These are phyloP conservation scores for Andrena trimmerana DNA, from an alignment of 2,888 invertebrate genomes.

Conservation along the genomic window DNA sequence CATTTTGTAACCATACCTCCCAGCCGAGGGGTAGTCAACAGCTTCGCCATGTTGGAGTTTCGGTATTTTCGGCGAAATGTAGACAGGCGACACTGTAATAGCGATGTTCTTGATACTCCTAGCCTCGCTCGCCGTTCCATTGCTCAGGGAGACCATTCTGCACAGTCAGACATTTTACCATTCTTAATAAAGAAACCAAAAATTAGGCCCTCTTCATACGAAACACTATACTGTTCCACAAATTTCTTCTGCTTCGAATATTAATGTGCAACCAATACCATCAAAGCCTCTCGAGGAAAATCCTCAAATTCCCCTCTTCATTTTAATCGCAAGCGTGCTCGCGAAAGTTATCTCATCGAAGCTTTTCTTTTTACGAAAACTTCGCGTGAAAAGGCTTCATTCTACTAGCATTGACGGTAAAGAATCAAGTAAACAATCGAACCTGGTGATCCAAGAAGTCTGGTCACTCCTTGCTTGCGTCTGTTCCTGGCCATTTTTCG, in stretches of 20 bases:
- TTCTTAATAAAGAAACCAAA: not conserved
- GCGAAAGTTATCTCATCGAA: too few species aligned
- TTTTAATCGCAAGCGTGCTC: too few species aligned
- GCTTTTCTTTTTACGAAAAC: too few species aligned
- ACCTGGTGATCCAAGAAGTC: conserved; percentile 66
- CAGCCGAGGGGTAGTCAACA: conserved; percentile 72
- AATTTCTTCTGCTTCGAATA: too few species aligned
- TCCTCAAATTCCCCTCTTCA: too few species aligned
- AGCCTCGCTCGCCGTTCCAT: conserved; percentile 60
- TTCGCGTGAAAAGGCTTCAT: too few species aligned
- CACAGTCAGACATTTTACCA: not conserved
- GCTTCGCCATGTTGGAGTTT: conserved; percentile 79
- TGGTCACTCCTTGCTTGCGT: conserved; percentile 29
- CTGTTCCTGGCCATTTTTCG: conserved; percentile 70
- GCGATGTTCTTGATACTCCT: conserved; percentile 74
- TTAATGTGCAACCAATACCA: too few species aligned
- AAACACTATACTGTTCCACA: too few species aligned
- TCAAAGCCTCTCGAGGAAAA: too few species aligned
- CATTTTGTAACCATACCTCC: conserved; percentile 63
- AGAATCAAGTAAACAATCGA: not conserved
- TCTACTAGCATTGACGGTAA: too few species aligned
- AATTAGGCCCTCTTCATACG: too few species aligned
- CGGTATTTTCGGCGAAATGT: conserved; percentile 67
- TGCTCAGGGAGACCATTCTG: conserved; percentile 17
- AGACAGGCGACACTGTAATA: conserved; percentile 78